Evolutionary conservation across 2,888 invertebrate genomes (phyloP), one percentile per base, ranked within the genome.

Genomic region (Drosophila algonquin): DNA sequence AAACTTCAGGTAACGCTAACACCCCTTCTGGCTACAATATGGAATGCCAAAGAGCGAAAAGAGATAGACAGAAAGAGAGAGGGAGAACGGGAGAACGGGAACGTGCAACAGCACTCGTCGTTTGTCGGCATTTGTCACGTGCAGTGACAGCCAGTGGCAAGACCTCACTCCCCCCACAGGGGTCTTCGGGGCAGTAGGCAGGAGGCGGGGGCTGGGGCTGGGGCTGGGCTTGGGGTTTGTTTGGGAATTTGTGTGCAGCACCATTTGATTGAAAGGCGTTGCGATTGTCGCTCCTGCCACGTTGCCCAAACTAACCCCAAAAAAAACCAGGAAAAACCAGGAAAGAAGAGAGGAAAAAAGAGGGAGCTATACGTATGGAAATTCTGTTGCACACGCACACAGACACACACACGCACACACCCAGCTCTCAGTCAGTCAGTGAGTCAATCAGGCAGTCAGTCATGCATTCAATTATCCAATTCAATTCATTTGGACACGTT

Each of bases 211-310:
- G 21, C 21, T 0, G 3, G 3, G 3, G 5, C 24, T 3, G 24
- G 24, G 4, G 24, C 24, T 24, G 24, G 24, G 3, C 1, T 3
- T 24, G 24, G 24, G 64, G 68, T 75, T 73, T 76, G 82, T 79
- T 79, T 81, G 79, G 67, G 52, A 67, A 77, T 75, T 77, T 73
- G 68, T 64, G 76, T 73, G 62, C 76, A 55, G 58, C 76, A n/a
- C 40, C 40, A 59, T 79, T 89, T 87, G 89, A 85, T 85, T 89
- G 85, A 89, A 84, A 76, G 76, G 81, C 84, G 67, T 68, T 78
- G 68, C 77, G 70, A 75, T 65, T 76, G 74, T 63, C 60, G 62
- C 62, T 57, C 35, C 53, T 40, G 21, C 63, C 55, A 55, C 58
- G 40, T 58, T 73, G 73, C 73, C 57, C 46, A 55, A 55, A 48